Evolutionary conservation across 1,140 invertebrate species (phyloP).

Genomic region (Holcopasites calliopsidis): DNA sequence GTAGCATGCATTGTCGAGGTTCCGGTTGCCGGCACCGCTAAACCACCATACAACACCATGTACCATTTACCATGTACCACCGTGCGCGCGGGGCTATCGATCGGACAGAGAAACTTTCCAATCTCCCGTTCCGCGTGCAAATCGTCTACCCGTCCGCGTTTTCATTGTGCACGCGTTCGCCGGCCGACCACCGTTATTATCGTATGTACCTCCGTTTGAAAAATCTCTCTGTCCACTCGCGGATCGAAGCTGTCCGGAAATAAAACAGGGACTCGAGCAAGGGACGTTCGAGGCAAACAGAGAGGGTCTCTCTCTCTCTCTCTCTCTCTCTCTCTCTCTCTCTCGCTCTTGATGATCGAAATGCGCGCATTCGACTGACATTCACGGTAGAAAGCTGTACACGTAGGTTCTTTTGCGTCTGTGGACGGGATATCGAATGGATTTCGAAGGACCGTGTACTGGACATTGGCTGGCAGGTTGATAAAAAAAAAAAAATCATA

Average conservation of each 20-base stretch:
- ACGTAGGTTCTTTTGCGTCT: slow-evolving; percentile 25
- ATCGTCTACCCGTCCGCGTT: background rate
- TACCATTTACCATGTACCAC: slow-evolving; percentile 71
- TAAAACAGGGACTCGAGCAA: slow-evolving; percentile 52
- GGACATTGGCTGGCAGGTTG: background rate
- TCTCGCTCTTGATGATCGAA: slow-evolving; percentile 29
- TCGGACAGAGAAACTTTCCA: slow-evolving; percentile 56
- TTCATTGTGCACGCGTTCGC: background rate
- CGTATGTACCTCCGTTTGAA: background rate
- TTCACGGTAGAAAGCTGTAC: slow-evolving; percentile 57
- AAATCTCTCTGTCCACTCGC: slow-evolving; percentile 55
- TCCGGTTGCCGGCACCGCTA: slow-evolving; percentile 77
- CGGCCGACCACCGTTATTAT: background rate
- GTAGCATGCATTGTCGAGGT: slow-evolving; percentile 77
- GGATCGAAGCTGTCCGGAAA: slow-evolving; percentile 42
- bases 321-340: too few species aligned
- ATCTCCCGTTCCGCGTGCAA: background rate
- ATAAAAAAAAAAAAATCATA: background rate
- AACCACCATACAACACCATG: slow-evolving; percentile 76
- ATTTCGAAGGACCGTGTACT: background rate
- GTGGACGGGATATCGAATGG: slow-evolving; percentile 19
- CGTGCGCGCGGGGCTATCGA: slow-evolving; percentile 35
- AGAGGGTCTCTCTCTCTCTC: too few species aligned
- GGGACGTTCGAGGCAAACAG: slow-evolving; percentile 48
- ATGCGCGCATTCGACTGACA: slow-evolving; percentile 57